These are phyloP conservation scores for Hystrix brachyura DNA, from an alignment of 2,113 vertebrate genomes.

Conservation along the genomic window DNA sequence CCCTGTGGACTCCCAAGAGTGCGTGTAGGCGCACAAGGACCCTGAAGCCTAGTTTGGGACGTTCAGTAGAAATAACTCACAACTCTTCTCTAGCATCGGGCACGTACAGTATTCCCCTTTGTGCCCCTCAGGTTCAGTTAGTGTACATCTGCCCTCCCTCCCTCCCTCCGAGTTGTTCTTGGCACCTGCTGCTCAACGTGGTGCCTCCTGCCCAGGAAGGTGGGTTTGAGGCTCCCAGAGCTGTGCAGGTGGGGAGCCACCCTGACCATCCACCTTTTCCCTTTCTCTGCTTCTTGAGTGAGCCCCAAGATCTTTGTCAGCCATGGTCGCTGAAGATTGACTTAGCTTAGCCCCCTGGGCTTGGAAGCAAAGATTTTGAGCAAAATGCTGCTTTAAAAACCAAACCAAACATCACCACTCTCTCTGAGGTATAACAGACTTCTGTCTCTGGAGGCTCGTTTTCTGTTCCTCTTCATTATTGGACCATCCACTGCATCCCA, in stretches of 20 bases:
- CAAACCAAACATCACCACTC: background rate
- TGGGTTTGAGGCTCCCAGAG: background rate
- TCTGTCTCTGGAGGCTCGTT: background rate
- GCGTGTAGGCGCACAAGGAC: background rate
- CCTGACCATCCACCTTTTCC: background rate
- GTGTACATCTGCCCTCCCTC: background rate
- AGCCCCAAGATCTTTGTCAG: background rate
- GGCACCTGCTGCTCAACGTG: background rate
- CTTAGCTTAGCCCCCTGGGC: background rate
- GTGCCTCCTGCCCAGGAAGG: background rate
- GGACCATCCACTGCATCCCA: no score
- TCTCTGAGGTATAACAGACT: background rate
- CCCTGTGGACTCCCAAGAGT: background rate
- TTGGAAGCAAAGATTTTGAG: constrained; percentile 36
- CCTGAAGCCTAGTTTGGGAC: background rate
- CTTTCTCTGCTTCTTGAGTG: background rate
- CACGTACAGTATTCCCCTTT: background rate
- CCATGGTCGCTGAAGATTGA: background rate
- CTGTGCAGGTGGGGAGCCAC: background rate
- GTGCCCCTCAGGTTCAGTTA: background rate
- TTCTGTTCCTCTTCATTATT: background rate
- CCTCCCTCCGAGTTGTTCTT: background rate
- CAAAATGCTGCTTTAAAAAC: background rate
- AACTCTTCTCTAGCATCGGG: background rate
- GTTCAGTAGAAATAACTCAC: background rate